Evolutionary conservation across 2,797 vertebrate genomes (phyloP), one percentile per base, ranked within the genome.

Genomic region (Ctenosaura bakeri): DNA sequence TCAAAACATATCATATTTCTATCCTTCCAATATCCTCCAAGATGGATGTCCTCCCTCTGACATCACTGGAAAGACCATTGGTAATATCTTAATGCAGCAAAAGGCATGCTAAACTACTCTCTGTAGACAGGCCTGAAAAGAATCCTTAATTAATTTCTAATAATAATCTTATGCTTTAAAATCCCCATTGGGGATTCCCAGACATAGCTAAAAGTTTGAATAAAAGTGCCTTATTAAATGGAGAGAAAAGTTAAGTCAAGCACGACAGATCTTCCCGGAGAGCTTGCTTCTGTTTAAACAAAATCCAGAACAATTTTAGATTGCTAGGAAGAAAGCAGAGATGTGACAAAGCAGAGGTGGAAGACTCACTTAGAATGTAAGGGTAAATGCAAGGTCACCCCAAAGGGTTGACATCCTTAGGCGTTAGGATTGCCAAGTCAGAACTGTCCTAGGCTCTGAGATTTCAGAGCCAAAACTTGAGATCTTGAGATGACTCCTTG

Each of bases 81-180:
- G 94, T 92, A 95, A 96, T 80, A 90, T 96, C 92, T 94, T 95
- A 94, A 95, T 95, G 95, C 91, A n/a, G 91, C 56, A 86, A 78
- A 69, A 95, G 93, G 94, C 92, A 92, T 71, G 93, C 91, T 93
- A 95, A 54, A 92, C 87, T 92, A 71, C 81, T 94, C 95, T 95
- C 93, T 82, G 88, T 92, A 96, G 95, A 87, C 85, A 88, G 88
- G 93, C 91, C 88, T 92, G 93, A 94, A 96, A 95, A 94, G 94
- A 96, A 95, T 96, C 94, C 89, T 95, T 96, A 96, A 96, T 95
- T 96, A 96, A 96, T 96, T 96, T 96, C 95, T 95, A 95, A 96
- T 96, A 96, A 95, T 96, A 96, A 95, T 95, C 90, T 94, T 95
- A 90, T 95, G 90, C 94, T 96, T 95, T 93, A 94, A 87, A 94